A percentile compares a stretch with the other conserved stretches of the same genome.
Evolutionary conservation across 1,140 invertebrate genomes (phyloP).

Genomic region (Euura saliciscinereae): DNA sequence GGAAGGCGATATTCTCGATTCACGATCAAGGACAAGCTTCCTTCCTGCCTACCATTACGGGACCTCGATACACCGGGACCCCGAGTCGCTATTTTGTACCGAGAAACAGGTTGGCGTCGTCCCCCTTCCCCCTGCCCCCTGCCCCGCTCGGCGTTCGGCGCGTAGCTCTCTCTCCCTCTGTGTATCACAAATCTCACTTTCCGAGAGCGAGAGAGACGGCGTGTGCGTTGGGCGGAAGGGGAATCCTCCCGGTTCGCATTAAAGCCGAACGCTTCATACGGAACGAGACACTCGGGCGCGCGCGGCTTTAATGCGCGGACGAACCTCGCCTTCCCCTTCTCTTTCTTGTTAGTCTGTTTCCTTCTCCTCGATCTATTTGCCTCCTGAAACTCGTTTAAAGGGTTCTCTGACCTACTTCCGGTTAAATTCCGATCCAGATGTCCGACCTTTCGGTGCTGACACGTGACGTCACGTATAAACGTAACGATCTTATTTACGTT

Average conservation of each 20-base stretch:
- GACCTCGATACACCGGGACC: not conserved
- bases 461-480: too few relatives aligned
- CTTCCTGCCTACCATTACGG: slow-evolving; percentile 6
- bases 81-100: not conserved
- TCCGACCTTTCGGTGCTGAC: too few relatives aligned
- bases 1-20: not conserved
- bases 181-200: slow-evolving; percentile 5
- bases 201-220: not conserved
- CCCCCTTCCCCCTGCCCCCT: not conserved
- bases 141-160: not conserved
- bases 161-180: too few relatives aligned
- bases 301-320: not conserved
- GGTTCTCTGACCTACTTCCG: not conserved
- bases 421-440: too few relatives aligned
- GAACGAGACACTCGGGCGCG: slow-evolving; percentile 1
- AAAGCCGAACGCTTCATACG: not conserved
- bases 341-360: not conserved
- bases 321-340: not conserved
- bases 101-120: not conserved
- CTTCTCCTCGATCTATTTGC: not conserved
- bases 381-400: not conserved
- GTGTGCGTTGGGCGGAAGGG: slow-evolving; percentile 5
- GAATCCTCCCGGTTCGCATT: not conserved
- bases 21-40: slow-evolving; percentile 1
- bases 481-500: too few relatives aligned